Conservation (phyloP, 2,888 invertebrate genomes). For the Merodon equestris region DNA sequence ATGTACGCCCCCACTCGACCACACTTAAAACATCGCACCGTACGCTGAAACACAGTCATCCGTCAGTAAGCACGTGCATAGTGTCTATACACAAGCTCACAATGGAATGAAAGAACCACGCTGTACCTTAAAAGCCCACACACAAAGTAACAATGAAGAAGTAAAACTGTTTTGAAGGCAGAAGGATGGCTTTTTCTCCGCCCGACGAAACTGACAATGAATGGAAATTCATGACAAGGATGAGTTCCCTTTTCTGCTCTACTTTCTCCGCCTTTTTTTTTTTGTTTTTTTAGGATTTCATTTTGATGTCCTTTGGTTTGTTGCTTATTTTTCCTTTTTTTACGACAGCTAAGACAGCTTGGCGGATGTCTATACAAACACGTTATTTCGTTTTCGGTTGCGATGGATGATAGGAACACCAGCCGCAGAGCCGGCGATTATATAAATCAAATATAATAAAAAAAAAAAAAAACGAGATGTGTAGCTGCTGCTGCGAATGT, state of each 20-base stretch:
- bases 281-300: too few relatives aligned
- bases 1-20: constrained; percentile 12
- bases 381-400: neutral
- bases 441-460: constrained; percentile 28
- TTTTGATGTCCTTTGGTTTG: constrained; percentile 20
- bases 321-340: constrained; percentile 30
- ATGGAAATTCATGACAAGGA: constrained; percentile 46
- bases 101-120: constrained; percentile 1
- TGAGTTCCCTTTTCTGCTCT: too few relatives aligned
- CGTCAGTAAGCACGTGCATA: constrained; percentile 23
- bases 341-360: constrained; percentile 26
- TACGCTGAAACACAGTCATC: constrained; percentile 18
- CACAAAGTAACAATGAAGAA: neutral
- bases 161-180: constrained; percentile 10
- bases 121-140: constrained; percentile 15
- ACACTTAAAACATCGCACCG: constrained; percentile 34
- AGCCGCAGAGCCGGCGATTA: constrained; percentile 25
- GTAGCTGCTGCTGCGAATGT: too few relatives aligned
- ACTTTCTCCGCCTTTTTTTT: too few relatives aligned
- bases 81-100: too few relatives aligned
- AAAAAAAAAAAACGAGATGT: constrained; percentile 18
- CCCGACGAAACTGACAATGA: constrained; percentile 27
- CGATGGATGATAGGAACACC: neutral
- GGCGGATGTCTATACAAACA: constrained; percentile 10
- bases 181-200: constrained; percentile 1